These are phyloP conservation scores for Morelia viridis DNA, from an alignment of 2,797 vertebrate species.

Conservation along the genomic window DNA sequence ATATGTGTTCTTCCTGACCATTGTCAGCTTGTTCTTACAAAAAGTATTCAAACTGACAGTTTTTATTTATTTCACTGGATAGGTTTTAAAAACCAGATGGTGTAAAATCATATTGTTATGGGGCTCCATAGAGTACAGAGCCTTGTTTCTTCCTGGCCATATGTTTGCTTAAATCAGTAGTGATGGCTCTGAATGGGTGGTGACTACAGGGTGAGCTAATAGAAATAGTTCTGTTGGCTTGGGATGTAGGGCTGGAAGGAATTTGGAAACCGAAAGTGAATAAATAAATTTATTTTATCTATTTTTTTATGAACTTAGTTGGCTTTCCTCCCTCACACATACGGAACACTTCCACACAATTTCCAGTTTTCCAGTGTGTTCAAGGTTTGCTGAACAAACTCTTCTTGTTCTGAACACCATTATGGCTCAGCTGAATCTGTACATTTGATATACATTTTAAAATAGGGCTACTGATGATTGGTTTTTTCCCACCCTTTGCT, in stretches of 20 bases:
- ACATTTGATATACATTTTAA: not conserved
- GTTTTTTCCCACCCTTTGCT: not conserved
- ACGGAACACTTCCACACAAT: not conserved
- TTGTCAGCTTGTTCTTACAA: not conserved
- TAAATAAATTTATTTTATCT: too few species aligned
- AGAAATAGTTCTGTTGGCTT: not conserved
- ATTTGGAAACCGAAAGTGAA: not conserved
- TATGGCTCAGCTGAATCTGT: not conserved
- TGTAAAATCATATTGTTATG: not conserved
- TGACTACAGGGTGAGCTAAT: not conserved
- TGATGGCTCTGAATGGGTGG: not conserved
- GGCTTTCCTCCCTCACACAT: not conserved
- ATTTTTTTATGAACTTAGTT: not conserved
- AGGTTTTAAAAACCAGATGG: not conserved
- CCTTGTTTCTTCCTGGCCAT: not conserved
- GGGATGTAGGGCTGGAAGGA: not conserved
- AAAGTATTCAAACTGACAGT: not conserved
- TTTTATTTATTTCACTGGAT: not conserved
- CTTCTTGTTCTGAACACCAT: not conserved
- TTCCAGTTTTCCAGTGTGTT: not conserved
- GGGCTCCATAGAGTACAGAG: not conserved
- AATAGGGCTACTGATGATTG: accelerated
- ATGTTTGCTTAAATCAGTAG: not conserved
- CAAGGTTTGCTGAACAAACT: not conserved
- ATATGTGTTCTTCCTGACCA: not conserved